Percentiles rank a stretch among this genome's conserved stretches.
phyloP scores from a whole-genome alignment of 2,113 vertebrate species.

The Microcebus griseorufus region DNA sequence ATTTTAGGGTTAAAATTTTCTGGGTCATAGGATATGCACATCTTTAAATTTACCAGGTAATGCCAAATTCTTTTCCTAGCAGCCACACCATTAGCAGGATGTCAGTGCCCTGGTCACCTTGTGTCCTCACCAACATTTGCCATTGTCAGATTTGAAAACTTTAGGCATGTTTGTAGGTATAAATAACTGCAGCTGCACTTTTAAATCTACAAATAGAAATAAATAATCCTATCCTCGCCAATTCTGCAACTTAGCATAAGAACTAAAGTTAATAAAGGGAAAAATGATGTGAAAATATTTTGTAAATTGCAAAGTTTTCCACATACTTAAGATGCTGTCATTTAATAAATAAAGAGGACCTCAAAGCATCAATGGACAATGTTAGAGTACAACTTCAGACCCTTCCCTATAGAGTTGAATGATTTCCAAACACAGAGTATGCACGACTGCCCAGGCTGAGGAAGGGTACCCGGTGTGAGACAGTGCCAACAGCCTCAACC shows the following conservation, averaged over 20 bases:
- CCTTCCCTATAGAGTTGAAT: rapidly evolving
- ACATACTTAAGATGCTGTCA: rapidly evolving
- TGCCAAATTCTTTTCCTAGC: not conserved
- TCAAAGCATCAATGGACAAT: rapidly evolving
- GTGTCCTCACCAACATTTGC: not conserved
- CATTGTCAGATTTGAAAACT: not conserved
- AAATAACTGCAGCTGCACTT: not conserved
- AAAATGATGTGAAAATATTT: not conserved
- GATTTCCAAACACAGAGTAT: rapidly evolving
- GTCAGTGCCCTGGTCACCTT: not conserved
- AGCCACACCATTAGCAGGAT: rapidly evolving
- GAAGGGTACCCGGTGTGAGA: not conserved
- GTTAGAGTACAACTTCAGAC: rapidly evolving
- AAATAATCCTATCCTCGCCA: not conserved
- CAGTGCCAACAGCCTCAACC: not conserved
- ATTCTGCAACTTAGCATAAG: not conserved
- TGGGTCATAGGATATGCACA: rapidly evolving
- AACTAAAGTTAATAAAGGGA: not conserved
- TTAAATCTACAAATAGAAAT: not conserved
- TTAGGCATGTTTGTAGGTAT: not conserved
- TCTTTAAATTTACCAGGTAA: not conserved
- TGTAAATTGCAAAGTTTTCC: not conserved
- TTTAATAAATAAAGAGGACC: rapidly evolving
- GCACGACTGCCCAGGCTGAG: not conserved
- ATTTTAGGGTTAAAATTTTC: not conserved